phyloP scores from a whole-genome alignment of 2,888 invertebrate species.

The Tethea ocularis region DNA sequence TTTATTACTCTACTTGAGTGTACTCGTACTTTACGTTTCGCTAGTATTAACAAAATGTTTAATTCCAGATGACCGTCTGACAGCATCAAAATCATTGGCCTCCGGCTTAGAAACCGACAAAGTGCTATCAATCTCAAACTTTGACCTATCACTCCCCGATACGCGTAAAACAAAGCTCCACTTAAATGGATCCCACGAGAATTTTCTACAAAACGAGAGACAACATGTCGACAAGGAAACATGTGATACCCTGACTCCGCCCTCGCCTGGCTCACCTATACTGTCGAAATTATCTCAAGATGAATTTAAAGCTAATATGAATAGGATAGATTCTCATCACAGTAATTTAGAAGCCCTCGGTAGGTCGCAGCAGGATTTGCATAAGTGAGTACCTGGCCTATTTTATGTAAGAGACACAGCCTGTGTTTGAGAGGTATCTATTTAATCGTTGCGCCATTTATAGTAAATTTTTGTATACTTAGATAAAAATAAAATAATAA shows the following conservation, averaged over 20 bases:
- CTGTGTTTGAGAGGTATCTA: background rate
- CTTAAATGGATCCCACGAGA: slow-evolving; percentile 63
- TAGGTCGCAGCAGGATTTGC: slow-evolving; percentile 40
- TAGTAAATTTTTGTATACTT: background rate
- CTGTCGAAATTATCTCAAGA: slow-evolving; percentile 45
- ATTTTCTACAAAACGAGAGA: slow-evolving; percentile 62
- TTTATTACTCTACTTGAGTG: no score
- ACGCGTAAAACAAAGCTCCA: slow-evolving; percentile 27
- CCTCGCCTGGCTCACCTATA: slow-evolving; percentile 27
- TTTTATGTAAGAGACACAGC: background rate
- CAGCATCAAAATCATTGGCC: slow-evolving; percentile 58
- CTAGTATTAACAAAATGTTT: no score
- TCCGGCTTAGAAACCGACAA: slow-evolving; percentile 60
- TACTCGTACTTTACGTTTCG: no score
- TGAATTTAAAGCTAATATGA: slow-evolving; percentile 77
- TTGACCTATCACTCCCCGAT: slow-evolving; percentile 58
- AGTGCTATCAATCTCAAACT: slow-evolving; percentile 54
- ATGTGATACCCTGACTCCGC: slow-evolving; percentile 40
- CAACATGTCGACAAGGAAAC: slow-evolving; percentile 45
- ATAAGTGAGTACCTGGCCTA: slow-evolving; percentile 21
- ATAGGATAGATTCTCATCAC: slow-evolving; percentile 79
- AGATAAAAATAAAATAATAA: no score
- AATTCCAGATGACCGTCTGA: slow-evolving; percentile 50
- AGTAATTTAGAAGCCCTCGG: slow-evolving; percentile 65
- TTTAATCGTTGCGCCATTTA: background rate